These are phyloP conservation scores for Philereme transversata DNA, from an alignment of 2,888 invertebrate species.

Conservation along the genomic window DNA sequence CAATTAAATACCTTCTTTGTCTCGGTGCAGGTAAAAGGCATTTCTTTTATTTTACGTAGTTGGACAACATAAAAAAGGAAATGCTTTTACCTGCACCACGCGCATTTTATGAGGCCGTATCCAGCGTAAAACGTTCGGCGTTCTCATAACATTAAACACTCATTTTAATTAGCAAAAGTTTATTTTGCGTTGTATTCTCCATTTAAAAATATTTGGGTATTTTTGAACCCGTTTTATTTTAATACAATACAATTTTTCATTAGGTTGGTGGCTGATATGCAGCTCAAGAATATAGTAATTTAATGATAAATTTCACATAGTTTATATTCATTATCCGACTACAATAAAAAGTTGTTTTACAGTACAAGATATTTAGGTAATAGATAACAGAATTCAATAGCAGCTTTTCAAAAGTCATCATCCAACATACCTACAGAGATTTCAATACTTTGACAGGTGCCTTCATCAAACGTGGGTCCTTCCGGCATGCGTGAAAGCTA, in stretches of 20 bases:
- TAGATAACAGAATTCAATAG: too few species aligned
- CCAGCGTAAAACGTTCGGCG: not conserved
- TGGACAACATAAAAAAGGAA: too few species aligned
- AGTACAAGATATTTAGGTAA: too few species aligned
- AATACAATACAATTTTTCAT: too few species aligned
- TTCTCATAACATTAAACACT: not conserved
- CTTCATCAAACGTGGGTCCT: slow-evolving; percentile 11
- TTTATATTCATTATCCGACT: too few species aligned
- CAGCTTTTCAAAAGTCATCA: not conserved
- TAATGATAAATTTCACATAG: too few species aligned
- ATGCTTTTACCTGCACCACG: not conserved
- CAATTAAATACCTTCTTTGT: slow-evolving; percentile 22
- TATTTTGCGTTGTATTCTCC: not conserved
- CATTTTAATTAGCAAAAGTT: not conserved
- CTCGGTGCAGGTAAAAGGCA: not conserved
- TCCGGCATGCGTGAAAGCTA: slow-evolving; percentile 8
- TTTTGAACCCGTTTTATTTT: too few species aligned
- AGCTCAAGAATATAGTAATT: too few species aligned
- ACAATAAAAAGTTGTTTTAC: too few species aligned
- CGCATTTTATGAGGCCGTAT: slow-evolving; percentile 4
- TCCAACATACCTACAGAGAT: not conserved
- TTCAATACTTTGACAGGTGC: slow-evolving; percentile 3
- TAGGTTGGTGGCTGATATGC: too few species aligned
- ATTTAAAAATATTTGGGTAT: too few species aligned
- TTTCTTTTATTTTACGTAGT: not conserved